Base-by-base conservation (phyloP, 2,797 vertebrate species). In the Garrulus glandarius region DNA sequence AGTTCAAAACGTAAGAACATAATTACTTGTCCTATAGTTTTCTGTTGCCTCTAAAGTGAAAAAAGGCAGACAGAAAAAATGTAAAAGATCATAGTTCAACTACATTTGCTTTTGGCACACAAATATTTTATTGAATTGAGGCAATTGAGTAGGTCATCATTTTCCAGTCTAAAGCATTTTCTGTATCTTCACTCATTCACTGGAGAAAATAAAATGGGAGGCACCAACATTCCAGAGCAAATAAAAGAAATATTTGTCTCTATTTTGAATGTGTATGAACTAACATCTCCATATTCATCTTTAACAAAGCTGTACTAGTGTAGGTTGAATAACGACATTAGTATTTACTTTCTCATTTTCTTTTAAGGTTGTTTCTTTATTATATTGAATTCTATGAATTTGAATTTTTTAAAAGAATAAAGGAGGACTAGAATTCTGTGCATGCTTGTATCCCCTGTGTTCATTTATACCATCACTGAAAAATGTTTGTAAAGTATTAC, bases 81-180 rank as follows among this genome's bases (percentile, higher is more conserved):
- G 9, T 23, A 47, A 47, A 87, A 75, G 10, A 72, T 22, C 37
- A 53, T 15, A 93, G 49, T 82, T 91, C 77, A 81, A 41, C n/a
- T 89, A 9, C 23, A 81, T 71, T 89, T 81, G 44, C 34, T 87
- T 64, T 22, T 71, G 36, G 14, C 6, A 64, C 6, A 60, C 71
- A 81, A 87, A 93, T 69, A 89, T 85, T 92, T 92, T 53, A 76
- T 76, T 87, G 50, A 79, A 92, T 34, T 39, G 55, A 93, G 15
- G 13, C 20, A 32, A 56, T 84, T 70, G 68, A n/a, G 14, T 30
- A 57, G 20, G n/a, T 89, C 41, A 76, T 68, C 3, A 65, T 70
- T 90, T 84, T 76, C 55, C 13, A 46, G 43, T 55, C 27, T 50
- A 53, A 85, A 65, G 10, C 19, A 85, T 72, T 89, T 94, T 78